These are phyloP conservation scores for Anhinga rufa DNA, from an alignment of 2,113 vertebrate genomes.

Conservation along the genomic window DNA sequence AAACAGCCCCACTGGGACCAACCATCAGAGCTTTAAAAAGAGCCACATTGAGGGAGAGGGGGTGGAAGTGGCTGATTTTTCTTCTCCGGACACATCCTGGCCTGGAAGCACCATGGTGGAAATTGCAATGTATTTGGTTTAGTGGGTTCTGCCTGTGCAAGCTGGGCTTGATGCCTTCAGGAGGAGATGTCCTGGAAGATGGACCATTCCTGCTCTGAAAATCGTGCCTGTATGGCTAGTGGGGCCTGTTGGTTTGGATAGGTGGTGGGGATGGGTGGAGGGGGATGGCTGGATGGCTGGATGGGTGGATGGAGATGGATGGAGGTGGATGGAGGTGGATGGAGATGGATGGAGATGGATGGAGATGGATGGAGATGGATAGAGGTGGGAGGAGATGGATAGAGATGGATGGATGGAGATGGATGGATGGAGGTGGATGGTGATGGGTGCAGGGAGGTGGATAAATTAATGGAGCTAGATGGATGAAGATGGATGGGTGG, in stretches of 20 bases:
- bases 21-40: slow-evolving; percentile 39
- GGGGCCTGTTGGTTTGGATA: neutral
- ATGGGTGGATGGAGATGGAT: neutral
- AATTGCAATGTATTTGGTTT: neutral
- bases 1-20: slow-evolving; percentile 49
- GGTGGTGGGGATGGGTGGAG: neutral
- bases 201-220: neutral
- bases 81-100: neutral
- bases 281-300: neutral
- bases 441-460: neutral
- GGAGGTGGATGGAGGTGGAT: neutral
- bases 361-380: neutral
- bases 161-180: neutral
- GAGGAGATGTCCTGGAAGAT: neutral
- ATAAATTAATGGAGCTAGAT: neutral
- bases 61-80: neutral
- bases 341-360: neutral
- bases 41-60: neutral
- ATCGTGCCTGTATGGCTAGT: no score
- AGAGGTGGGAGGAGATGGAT: neutral
- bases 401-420: neutral
- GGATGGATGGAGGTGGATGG: neutral
- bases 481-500: neutral
- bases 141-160: neutral
- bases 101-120: neutral